Evolutionary conservation across 2,113 vertebrate genomes (phyloP).

Genomic region (Semnornis frantzii): DNA sequence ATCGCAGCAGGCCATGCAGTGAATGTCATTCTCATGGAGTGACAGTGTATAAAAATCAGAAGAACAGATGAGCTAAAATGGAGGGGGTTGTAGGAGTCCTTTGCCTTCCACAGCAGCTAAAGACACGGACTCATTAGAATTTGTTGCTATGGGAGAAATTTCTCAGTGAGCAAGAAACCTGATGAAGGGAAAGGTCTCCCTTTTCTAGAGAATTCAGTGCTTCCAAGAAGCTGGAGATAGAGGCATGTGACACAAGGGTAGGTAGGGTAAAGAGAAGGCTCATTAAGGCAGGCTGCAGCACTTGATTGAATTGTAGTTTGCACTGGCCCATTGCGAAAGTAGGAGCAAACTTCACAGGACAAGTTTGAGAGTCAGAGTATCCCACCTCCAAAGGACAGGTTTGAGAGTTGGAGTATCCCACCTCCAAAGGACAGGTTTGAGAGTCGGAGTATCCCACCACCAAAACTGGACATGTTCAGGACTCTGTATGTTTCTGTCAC

Average conservation of each 20-base stretch:
- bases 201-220: neutral
- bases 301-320: neutral
- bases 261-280: neutral
- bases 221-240: neutral
- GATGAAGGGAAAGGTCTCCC: neutral
- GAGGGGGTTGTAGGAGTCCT: neutral
- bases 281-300: neutral
- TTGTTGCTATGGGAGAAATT: neutral
- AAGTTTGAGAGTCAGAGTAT: neutral
- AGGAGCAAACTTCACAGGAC: neutral
- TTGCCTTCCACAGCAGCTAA: neutral
- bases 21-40: neutral
- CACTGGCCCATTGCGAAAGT: neutral
- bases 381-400: fast-evolving
- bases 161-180: neutral
- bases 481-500: neutral
- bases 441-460: neutral
- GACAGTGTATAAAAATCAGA: neutral
- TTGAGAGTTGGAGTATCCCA: neutral
- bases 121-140: neutral
- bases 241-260: neutral
- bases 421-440: too few relatives aligned
- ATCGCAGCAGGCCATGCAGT: neutral
- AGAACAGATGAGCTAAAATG: neutral
- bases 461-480: fast-evolving